These are phyloP conservation scores for Tipula vernalis DNA, from an alignment of 2,888 invertebrate species.

Conservation along the genomic window DNA sequence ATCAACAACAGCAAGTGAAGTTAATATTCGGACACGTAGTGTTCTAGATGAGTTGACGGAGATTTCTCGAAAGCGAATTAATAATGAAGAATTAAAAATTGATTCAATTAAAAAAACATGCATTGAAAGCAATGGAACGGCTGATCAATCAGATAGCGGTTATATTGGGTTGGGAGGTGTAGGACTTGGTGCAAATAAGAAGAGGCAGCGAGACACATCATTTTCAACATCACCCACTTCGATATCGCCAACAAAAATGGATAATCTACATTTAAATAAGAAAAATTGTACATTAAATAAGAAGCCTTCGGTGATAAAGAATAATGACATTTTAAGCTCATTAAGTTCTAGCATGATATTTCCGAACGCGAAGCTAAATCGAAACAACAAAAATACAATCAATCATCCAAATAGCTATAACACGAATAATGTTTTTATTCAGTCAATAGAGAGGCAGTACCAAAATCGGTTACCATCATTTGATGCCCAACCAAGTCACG, in stretches of 20 bases:
- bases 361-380: not conserved
- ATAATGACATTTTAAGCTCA: constrained; percentile 32
- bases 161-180: not conserved
- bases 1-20: not conserved
- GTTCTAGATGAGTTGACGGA: constrained; percentile 43
- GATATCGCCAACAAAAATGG: constrained; percentile 23
- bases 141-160: not conserved
- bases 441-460: not conserved
- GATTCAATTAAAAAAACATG: not conserved
- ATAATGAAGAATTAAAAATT: constrained; percentile 30
- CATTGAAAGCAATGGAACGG: not conserved
- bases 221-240: constrained; percentile 15
- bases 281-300: constrained; percentile 15
- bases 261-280: constrained; percentile 17
- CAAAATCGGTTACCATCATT: not conserved
- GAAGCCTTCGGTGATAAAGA: constrained; percentile 14
- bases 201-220: constrained; percentile 14
- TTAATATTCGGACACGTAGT: constrained; percentile 25
- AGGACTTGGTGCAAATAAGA: constrained; percentile 7
- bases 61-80: constrained; percentile 43
- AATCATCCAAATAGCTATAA: not conserved
- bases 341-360: constrained; percentile 27
- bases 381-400: not conserved
- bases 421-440: not conserved
- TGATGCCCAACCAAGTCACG: not conserved